Base-by-base conservation (phyloP, 1,140 invertebrate species). In the Goniozus legneri region DNA sequence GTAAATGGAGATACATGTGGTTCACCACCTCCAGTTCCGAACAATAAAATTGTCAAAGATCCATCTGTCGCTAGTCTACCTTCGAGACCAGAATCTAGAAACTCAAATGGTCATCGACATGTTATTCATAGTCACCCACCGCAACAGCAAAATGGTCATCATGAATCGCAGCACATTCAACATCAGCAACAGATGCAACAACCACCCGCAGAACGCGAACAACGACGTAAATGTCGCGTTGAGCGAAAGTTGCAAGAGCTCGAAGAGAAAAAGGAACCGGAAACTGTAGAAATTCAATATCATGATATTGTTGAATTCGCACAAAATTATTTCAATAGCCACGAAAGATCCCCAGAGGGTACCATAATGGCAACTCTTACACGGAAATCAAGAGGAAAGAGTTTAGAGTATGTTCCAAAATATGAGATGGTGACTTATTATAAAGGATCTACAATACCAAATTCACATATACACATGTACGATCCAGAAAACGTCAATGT, bases 291-390 rank as follows among this genome's bases (percentile, higher is more conserved):
- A 39, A 49, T 63, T 10, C 73, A 77, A 1, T 82, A 86, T 58
- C 89, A 87, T 64, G 91, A 95, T 62, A 88, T 97, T 64, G 78
- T 92, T 1, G 92, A 96, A 62, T 97, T 94, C 78, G 95, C 93
- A 10, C 90, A 95, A 58, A 84, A 89, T 50, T 91, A 92, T 76
- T 97, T 93, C 73, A 97, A 97, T 70, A 83, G 85, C 44, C 92
- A 97, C 62, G 87, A 92, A 44, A 76, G 87, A 39, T 89, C 88
- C 20, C 84, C 85, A 10, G 90, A 92, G 75, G 90, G 87, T 49
- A 93, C 84, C 12, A 87, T 95, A 35, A 95, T 95, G 74, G 89
- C 91, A 14, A 95, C 91, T 2, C 71, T 96, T 18, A 95, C 90
- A 0, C 78, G 90, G 58, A 91, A 90, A 67, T 79, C 78, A 0